Evolutionary conservation across 2,113 vertebrate species (phyloP).

Genomic region (Rousettus leschenaultii): DNA sequence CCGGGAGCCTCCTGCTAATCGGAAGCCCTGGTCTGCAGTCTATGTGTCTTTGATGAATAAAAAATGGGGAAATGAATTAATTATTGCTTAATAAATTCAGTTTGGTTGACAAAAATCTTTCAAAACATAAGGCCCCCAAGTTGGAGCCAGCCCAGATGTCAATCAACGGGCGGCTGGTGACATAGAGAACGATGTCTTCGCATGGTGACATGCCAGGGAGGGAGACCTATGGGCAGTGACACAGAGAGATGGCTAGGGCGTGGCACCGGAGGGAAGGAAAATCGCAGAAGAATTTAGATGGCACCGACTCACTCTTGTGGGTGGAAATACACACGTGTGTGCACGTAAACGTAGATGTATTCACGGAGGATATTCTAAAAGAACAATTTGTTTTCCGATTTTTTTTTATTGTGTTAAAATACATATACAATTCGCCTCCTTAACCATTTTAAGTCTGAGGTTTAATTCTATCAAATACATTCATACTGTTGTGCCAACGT

Average conservation of each 20-base stretch:
- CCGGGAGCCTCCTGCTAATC: not conserved
- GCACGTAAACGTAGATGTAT: not conserved
- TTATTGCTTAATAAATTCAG: constrained; percentile 64
- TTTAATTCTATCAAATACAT: not conserved
- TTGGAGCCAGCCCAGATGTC: constrained; percentile 38
- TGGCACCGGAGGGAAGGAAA: not conserved
- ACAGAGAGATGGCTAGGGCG: fast-evolving
- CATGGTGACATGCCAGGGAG: not conserved
- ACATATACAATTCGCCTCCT: not conserved
- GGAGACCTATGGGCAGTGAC: not conserved
- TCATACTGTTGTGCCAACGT: too few species aligned
- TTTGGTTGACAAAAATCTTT: constrained; percentile 48
- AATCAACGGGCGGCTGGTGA: not conserved
- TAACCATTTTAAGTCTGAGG: not conserved
- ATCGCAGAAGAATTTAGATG: not conserved
- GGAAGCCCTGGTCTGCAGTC: not conserved
- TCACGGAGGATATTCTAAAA: not conserved
- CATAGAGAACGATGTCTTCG: not conserved
- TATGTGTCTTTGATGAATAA: constrained; percentile 60
- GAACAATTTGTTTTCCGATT: not conserved
- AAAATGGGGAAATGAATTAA: constrained; percentile 51
- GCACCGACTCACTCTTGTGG: not conserved
- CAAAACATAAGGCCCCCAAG: constrained; percentile 31
- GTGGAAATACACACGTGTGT: not conserved
- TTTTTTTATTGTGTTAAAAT: not conserved